These are phyloP conservation scores for Aythya baeri DNA, from an alignment of 2,113 vertebrate species.

Conservation along the genomic window DNA sequence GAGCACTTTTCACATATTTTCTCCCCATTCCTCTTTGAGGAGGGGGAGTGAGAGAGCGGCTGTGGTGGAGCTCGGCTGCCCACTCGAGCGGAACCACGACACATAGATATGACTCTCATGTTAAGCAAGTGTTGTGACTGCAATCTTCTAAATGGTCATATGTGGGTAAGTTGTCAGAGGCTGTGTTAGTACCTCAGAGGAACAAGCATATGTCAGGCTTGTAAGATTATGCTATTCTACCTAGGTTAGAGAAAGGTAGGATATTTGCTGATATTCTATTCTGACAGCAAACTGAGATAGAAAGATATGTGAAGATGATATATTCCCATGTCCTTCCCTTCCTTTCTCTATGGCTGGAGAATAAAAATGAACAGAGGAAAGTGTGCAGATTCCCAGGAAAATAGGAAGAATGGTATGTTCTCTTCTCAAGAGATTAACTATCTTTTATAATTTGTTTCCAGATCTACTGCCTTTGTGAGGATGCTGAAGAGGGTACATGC, in stretches of 20 bases:
- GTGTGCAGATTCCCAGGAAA: neutral
- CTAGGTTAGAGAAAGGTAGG: neutral
- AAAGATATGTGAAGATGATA: neutral
- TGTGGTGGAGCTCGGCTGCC: too few relatives aligned
- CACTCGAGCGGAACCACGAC: too few relatives aligned
- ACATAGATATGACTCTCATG: neutral
- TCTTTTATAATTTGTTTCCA: neutral
- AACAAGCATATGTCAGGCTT: neutral
- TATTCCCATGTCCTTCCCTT: neutral
- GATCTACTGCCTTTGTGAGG: neutral
- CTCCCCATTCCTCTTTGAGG: too few relatives aligned
- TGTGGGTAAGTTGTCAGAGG: neutral
- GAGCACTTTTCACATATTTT: too few relatives aligned
- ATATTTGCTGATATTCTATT: neutral
- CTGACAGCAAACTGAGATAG: neutral
- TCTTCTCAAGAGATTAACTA: neutral
- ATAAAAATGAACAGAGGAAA: neutral
- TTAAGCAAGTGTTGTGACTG: neutral
- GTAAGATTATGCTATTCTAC: neutral
- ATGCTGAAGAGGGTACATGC: neutral
- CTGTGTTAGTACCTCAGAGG: neutral
- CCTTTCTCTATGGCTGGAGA: neutral
- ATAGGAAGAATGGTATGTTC: neutral
- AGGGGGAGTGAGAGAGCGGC: too few relatives aligned
- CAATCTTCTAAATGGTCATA: neutral